These are phyloP conservation scores for Drosophila fungiperda DNA, from an alignment of 2,888 invertebrate genomes.

Conservation along the genomic window DNA sequence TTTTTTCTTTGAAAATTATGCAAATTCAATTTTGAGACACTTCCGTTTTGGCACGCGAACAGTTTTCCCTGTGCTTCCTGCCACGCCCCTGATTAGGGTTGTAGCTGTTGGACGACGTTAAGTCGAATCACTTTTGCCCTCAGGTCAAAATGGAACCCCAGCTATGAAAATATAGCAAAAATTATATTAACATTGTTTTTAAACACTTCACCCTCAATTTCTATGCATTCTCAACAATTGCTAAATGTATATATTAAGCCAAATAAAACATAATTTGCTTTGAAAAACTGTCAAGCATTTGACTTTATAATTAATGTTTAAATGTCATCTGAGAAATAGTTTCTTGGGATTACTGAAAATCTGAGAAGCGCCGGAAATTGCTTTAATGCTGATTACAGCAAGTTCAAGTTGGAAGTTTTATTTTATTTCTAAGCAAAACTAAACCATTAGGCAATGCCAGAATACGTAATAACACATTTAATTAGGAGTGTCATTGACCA, in stretches of 20 bases:
- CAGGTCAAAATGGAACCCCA: constrained; percentile 25
- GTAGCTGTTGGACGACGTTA: constrained; percentile 18
- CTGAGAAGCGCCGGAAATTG: constrained; percentile 39
- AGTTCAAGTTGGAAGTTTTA: neutral
- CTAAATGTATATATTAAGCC: neutral
- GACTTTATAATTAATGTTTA: constrained; percentile 43
- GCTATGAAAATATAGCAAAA: constrained; percentile 28
- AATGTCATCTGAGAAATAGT: constrained; percentile 6
- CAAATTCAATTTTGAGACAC: constrained; percentile 67
- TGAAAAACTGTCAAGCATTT: constrained; percentile 14
- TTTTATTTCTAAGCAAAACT: neutral
- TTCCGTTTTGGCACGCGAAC: constrained; percentile 66
- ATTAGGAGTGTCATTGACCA: constrained; percentile 1
- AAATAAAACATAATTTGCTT: neutral
- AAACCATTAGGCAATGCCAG: neutral
- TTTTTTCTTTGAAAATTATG: constrained; percentile 51
- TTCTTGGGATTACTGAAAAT: neutral
- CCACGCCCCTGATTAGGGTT: constrained; percentile 65
- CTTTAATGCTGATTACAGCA: neutral
- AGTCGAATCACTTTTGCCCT: constrained; percentile 10
- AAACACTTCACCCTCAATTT: neutral
- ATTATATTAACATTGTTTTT: constrained; percentile 69
- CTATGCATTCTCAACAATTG: neutral
- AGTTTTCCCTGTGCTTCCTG: constrained; percentile 9
- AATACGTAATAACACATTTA: neutral